phyloP scores from a whole-genome alignment of 2,797 vertebrate species.

The Falco biarmicus region DNA sequence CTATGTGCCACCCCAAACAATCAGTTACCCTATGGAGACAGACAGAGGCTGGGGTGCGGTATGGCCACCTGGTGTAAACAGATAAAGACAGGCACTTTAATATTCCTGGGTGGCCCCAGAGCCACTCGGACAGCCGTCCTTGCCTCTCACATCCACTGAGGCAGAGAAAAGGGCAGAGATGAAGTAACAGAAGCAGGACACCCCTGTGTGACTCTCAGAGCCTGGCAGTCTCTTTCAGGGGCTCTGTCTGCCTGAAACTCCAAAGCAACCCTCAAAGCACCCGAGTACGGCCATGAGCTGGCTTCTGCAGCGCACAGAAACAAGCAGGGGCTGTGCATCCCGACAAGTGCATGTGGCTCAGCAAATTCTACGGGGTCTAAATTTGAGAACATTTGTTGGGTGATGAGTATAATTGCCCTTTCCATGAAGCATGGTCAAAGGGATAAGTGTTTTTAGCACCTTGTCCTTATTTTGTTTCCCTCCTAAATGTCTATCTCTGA shows the following conservation, averaged over 20 bases:
- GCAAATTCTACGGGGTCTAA: neutral
- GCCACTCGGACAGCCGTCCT: neutral
- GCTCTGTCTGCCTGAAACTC: neutral
- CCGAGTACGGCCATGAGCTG: neutral
- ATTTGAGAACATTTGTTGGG: neutral
- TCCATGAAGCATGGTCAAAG: neutral
- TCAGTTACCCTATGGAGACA: neutral
- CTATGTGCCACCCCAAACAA: neutral
- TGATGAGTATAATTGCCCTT: neutral
- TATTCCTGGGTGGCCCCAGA: neutral
- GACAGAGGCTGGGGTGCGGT: neutral
- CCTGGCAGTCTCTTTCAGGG: neutral
- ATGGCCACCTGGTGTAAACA: neutral
- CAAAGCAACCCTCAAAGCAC: neutral
- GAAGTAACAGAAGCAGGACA: neutral
- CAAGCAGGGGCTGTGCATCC: neutral
- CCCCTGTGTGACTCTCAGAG: neutral
- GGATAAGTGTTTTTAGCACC: neutral
- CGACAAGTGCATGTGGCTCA: neutral
- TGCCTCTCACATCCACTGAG: neutral
- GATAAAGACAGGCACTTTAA: neutral
- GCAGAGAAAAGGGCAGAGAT: neutral
- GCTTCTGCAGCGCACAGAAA: neutral
- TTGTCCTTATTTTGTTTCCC: neutral
- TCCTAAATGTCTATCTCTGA: neutral